Evolutionary conservation across 2,888 invertebrate species (phyloP).

Genomic region (Campoplex capitator): DNA sequence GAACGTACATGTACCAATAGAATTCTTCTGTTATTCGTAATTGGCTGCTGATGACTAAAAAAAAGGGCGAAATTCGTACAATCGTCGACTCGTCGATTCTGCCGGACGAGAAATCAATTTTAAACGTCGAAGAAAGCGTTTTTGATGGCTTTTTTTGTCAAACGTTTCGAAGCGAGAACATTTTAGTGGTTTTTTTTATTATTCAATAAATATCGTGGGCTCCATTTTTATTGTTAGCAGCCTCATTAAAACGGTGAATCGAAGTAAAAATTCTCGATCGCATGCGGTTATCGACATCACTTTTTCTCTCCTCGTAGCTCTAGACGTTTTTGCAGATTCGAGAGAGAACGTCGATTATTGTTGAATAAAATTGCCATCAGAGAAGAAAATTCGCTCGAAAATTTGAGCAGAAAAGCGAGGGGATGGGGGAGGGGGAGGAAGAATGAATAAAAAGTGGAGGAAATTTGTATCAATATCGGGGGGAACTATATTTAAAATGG

Average conservation of each 20-base stretch:
- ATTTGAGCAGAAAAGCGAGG: background rate
- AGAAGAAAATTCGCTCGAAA: constrained; percentile 18
- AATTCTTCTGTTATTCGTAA: background rate
- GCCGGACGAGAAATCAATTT: background rate
- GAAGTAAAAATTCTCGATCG: constrained; percentile 2
- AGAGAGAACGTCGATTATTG: background rate
- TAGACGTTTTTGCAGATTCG: background rate
- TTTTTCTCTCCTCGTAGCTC: background rate
- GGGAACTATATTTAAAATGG: background rate
- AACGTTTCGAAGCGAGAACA: no score
- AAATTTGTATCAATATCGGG: constrained; percentile 6
- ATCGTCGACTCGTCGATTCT: no score
- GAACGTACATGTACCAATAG: background rate
- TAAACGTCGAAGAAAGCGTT: background rate
- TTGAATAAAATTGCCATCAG: background rate
- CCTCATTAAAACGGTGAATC: constrained; percentile 34
- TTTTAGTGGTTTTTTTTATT: background rate
- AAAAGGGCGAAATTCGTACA: no score
- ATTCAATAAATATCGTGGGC: no score
- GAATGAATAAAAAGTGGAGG: background rate
- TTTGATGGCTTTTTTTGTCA: background rate
- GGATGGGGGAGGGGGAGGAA: background rate
- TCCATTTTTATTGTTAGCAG: background rate
- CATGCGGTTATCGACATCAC: constrained; percentile 13
- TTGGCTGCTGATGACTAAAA: background rate